Evolutionary conservation across 1,140 invertebrate species (phyloP).

Genomic region (Drosophila suzukii): DNA sequence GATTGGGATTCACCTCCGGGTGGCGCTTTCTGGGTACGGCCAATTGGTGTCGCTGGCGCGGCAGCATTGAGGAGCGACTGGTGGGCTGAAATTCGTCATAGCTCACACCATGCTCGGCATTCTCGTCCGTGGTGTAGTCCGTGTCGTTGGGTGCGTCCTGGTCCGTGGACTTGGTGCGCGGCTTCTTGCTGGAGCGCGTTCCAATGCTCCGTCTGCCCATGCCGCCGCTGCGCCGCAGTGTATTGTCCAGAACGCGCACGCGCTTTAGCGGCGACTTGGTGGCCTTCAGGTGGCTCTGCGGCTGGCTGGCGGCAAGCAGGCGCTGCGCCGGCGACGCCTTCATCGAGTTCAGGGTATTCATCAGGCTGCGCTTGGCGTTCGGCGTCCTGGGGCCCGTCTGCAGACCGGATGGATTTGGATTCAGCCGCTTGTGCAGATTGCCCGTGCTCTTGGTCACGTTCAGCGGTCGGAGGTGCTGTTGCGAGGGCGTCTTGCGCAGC

Average conservation of each 20-base stretch:
- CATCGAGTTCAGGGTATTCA: slow-evolving; percentile 42
- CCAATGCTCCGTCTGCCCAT: slow-evolving; percentile 58
- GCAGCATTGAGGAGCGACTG: slow-evolving; percentile 66
- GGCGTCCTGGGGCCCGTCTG: slow-evolving; percentile 30
- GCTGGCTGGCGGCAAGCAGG: slow-evolving; percentile 3
- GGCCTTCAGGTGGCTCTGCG: slow-evolving; percentile 12
- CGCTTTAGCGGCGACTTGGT: slow-evolving; percentile 65
- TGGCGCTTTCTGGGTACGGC: slow-evolving; percentile 11
- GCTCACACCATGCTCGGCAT: slow-evolving; percentile 26
- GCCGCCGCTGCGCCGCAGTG: slow-evolving; percentile 62
- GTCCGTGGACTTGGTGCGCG: slow-evolving; percentile 17
- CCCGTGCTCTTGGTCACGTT: slow-evolving; percentile 51
- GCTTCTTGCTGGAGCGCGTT: slow-evolving; percentile 17
- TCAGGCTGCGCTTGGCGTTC: slow-evolving; percentile 64
- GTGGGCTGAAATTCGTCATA: slow-evolving; percentile 68
- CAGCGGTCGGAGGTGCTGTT: slow-evolving; percentile 22
- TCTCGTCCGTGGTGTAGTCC: slow-evolving; percentile 45
- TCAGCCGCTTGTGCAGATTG: slow-evolving; percentile 57
- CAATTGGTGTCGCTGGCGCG: slow-evolving; percentile 12
- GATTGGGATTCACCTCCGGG: slow-evolving; percentile 1
- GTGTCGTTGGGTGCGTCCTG: slow-evolving; percentile 17
- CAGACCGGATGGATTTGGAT: background rate
- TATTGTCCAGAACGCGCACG: slow-evolving; percentile 60
- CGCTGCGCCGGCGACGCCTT: slow-evolving; percentile 21
- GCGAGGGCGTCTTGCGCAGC: slow-evolving; percentile 72